Evolutionary conservation across 2,888 invertebrate genomes (phyloP).

Genomic region (Standfussiana lucernea): DNA sequence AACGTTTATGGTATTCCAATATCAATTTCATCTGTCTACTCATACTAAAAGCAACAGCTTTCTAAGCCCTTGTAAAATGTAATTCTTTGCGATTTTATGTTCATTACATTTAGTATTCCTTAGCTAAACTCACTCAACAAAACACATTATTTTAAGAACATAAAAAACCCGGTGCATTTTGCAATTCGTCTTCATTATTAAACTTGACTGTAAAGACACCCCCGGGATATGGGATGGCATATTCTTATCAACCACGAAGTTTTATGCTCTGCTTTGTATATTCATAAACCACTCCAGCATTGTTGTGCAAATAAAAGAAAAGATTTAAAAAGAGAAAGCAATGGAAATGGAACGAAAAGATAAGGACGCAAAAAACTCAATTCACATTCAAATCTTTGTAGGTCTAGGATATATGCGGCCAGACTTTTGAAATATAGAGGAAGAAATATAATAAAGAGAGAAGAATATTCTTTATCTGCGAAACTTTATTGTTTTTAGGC

Average conservation of each 20-base stretch:
- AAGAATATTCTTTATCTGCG: slow-evolving; percentile 6
- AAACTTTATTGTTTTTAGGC: slow-evolving; percentile 34
- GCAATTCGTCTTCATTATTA: slow-evolving; percentile 25
- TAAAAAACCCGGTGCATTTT: background rate
- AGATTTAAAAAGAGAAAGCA: slow-evolving; percentile 57
- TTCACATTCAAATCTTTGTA: slow-evolving; percentile 53
- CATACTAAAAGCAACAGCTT: no score
- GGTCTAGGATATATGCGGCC: slow-evolving; percentile 26
- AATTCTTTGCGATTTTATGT: no score
- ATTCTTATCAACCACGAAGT: slow-evolving; percentile 28
- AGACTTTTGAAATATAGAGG: slow-evolving; percentile 37
- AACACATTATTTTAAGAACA: background rate
- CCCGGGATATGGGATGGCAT: background rate
- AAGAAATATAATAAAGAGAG: slow-evolving; percentile 14
- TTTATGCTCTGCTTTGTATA: slow-evolving; percentile 40
- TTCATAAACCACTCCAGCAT: slow-evolving; percentile 52
- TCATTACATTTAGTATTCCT: no score
- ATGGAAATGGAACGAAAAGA: slow-evolving; percentile 35
- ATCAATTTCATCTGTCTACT: no score
- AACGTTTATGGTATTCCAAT: no score
- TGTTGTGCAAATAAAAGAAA: slow-evolving; percentile 46
- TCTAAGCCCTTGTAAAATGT: no score
- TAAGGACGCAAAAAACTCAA: slow-evolving; percentile 45
- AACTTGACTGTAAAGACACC: background rate
- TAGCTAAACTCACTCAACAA: background rate